Evolutionary conservation across 1,140 invertebrate genomes (phyloP), one percentile per base, ranked within the genome.

Genomic region (Papilio machaon): DNA sequence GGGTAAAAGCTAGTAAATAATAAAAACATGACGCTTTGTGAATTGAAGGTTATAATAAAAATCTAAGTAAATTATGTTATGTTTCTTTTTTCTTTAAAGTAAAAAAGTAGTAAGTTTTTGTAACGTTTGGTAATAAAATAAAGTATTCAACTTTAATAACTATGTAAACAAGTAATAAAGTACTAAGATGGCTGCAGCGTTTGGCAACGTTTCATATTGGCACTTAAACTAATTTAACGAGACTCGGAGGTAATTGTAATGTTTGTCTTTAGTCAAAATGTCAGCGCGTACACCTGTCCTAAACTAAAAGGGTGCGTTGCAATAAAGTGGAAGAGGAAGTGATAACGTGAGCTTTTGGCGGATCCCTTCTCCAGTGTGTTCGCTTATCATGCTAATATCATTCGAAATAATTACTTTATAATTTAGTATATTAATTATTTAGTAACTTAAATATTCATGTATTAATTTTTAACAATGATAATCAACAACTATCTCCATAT

Each of bases 141-240:
- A 70, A 35, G 11, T 70, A 38, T 70, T 30, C n/a, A 35, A 70
- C 64, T 70, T 70, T 70, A 70, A 70, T 70, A 15, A 70, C 64
- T 70, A 70, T 35, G 64, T 70, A 70, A 70, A 70, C 64, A 70
- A 70, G 64, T 13, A 35, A 38, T 70, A 70, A 70, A 70, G 23
- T 70, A 38, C 64, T 35, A 35, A 70, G 60, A 64, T 64, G 64
- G 64, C 64, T 13, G 64, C 30, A 13, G 13, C 13, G 64, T 70
- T 70, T 70, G 64, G 64, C 64, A 70, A 70, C 64, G 60, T 11
- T 64, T 64, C 23, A 64, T 70, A 70, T 70, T 35, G 64, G 64
- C 64, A 35, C 30, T 38, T 35, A 70, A 70, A 67, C 60, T 35
- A 70, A 35, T 38, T 70, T 70, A 70, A 70, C 64, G 64, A 70